Evolutionary conservation across 2,113 vertebrate genomes (phyloP).

Genomic region (Rallus limicola): DNA sequence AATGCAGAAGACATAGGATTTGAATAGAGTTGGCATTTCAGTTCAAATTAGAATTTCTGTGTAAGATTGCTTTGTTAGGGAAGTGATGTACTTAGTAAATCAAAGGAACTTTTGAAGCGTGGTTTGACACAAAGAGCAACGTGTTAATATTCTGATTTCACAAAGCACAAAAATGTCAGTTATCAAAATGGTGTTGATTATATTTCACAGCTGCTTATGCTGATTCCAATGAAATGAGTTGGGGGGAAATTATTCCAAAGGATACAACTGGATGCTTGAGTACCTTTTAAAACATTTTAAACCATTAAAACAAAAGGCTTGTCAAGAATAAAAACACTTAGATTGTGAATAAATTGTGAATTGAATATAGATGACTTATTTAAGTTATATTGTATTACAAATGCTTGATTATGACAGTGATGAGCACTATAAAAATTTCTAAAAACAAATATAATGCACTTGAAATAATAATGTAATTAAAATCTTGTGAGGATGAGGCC

Average conservation of each 20-base stretch:
- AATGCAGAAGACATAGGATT: not conserved
- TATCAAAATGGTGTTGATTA: conserved; percentile 56
- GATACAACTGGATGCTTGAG: conserved; percentile 31
- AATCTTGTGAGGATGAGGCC: not conserved
- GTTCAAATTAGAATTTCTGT: conserved; percentile 10
- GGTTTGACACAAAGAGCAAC: conserved; percentile 14
- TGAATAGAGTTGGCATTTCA: not conserved
- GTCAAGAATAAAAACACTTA: not conserved
- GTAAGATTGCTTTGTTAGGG: not conserved
- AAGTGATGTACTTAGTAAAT: conserved; percentile 10
- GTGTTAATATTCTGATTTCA: conserved; percentile 46
- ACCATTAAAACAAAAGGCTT: conserved; percentile 19
- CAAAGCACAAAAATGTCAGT: conserved; percentile 10
- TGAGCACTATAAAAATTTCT: not conserved
- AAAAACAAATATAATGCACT: not conserved
- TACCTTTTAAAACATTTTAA: conserved; percentile 45
- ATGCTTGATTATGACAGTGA: not conserved
- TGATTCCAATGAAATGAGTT: conserved; percentile 36
- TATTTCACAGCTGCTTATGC: conserved; percentile 57
- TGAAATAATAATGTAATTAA: conserved; percentile 15
- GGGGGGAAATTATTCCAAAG: conserved; percentile 51
- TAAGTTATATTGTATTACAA: not conserved
- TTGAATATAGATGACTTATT: conserved; percentile 17
- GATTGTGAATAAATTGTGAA: not conserved
- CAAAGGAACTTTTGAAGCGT: conserved; percentile 16